Base-by-base conservation (phyloP, 1,140 invertebrate species). In the Drosophila lacertosa region DNA sequence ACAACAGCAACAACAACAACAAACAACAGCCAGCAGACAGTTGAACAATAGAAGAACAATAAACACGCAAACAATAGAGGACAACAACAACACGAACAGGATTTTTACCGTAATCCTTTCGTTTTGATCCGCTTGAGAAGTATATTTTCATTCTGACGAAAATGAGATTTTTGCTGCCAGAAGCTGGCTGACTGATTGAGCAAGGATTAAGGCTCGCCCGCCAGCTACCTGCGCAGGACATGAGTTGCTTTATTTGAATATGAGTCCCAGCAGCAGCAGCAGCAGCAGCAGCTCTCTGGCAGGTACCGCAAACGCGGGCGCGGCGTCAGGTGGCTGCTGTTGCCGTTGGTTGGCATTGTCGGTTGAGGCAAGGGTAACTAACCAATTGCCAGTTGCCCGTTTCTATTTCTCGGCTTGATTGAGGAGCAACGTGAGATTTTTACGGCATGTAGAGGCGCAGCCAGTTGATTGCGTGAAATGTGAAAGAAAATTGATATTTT, bases 41-140 rank as follows among this genome's bases (percentile, higher is more conserved):
- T 20, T 37, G 51, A 73, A 74, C 75, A 77, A 67, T 68, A 60
- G 63, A 64, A 53, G 68, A 74, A 82, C 76, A 81, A 65, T 42
- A 55, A 70, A 57, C 67, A 64, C 42, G 63, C 39, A 45, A 22
- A 62, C 58, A 62, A 62, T 62, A 40, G 47, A 33, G 15, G 57
- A 50, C 53, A 82, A 77, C 73, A 77, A 59, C 58, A 63, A 60
- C 59, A 66, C 55, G 59, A 88, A 71, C 70, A 82, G 67, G 50
- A 74, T 73, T 88, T 88, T 88, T 88, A 88, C 82, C 82, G 82
- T 88, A 88, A 88, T 88, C 82, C 82, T 88, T 88, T 88, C 82
- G 82, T 69, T 88, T 77, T 88, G 83, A 82, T 88, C 82, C 82
- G 83, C 82, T 88, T 88, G 82, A 76, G 82, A 78, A 88, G 58